Percentiles rank a stretch among this genome's conserved stretches.
Conservation (phyloP, 2,113 vertebrate species). For the Pyxicephalus adspersus region DNA sequence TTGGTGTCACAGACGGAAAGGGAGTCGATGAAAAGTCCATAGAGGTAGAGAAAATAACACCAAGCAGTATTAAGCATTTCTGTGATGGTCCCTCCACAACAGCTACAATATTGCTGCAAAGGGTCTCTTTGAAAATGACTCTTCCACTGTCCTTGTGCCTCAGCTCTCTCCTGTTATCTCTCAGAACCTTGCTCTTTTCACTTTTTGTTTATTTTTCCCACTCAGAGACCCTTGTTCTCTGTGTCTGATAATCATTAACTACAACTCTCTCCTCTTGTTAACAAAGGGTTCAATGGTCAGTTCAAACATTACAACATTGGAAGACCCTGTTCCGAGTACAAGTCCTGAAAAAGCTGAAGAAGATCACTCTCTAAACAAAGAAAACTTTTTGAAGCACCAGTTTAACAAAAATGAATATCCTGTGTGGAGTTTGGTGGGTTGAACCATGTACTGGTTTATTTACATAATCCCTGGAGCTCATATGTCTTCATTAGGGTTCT, state of each 20-base stretch:
- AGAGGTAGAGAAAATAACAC: conserved; percentile 30
- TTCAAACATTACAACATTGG: conserved; percentile 1
- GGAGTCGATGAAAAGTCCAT: conserved; percentile 35
- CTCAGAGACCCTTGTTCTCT: conserved; percentile 50
- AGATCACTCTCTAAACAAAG: no score
- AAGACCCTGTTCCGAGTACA: background rate
- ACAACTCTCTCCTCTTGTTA: background rate
- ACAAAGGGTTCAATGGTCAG: background rate
- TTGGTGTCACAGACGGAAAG: background rate
- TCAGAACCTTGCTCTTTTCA: conserved; percentile 35
- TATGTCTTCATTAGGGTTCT: no score
- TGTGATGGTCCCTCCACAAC: background rate
- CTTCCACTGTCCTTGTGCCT: background rate
- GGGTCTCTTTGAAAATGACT: background rate
- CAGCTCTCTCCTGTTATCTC: background rate
- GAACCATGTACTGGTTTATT: no score
- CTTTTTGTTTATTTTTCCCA: conserved; percentile 41
- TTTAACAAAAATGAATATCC: no score
- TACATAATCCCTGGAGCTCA: no score
- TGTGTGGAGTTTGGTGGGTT: no score
- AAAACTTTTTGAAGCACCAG: no score
- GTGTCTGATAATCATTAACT: conserved; percentile 45
- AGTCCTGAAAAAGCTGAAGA: no score
- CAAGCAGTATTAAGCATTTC: conserved; percentile 20
- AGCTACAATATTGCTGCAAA: background rate